A percentile compares a stretch with the other conserved stretches of the same genome.
Conservation (phyloP, 2,888 invertebrate species). For the Caenorhabditis plicata region DNA sequence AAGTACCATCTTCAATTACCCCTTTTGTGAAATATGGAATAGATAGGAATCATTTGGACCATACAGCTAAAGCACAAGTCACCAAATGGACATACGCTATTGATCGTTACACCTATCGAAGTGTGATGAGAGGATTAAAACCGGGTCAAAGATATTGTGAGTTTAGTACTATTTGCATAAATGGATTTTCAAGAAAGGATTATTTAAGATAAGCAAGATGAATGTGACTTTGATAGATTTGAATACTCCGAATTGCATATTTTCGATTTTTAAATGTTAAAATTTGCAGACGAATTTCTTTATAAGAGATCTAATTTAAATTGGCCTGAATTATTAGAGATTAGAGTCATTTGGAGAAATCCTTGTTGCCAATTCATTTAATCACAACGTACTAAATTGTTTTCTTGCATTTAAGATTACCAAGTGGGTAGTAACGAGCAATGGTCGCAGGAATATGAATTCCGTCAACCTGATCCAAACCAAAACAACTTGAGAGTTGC, state of each 20-base stretch:
- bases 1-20: conserved; percentile 18
- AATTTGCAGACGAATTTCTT: too few species aligned
- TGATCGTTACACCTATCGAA: conserved; percentile 17
- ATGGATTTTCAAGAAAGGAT: too few species aligned
- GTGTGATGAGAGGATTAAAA: conserved; percentile 8
- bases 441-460: conserved; percentile 45
- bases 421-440: conserved; percentile 48
- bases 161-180: too few species aligned
- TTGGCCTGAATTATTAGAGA: background rate
- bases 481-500: conserved; percentile 69
- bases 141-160: conserved; percentile 32
- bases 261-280: too few species aligned
- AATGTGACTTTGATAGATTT: background rate
- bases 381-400: background rate
- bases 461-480: conserved; percentile 40
- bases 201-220: too few species aligned
- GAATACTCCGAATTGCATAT: too few species aligned
- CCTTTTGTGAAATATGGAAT: conserved; percentile 11
- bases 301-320: background rate
- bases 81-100: conserved; percentile 11
- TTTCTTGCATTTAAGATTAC: conserved; percentile 40
- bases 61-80: conserved; percentile 10
- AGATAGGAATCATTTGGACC: background rate
- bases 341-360: background rate
- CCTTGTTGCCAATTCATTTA: background rate